phyloP scores from a whole-genome alignment of 2,797 vertebrate genomes.

The Huso huso region DNA sequence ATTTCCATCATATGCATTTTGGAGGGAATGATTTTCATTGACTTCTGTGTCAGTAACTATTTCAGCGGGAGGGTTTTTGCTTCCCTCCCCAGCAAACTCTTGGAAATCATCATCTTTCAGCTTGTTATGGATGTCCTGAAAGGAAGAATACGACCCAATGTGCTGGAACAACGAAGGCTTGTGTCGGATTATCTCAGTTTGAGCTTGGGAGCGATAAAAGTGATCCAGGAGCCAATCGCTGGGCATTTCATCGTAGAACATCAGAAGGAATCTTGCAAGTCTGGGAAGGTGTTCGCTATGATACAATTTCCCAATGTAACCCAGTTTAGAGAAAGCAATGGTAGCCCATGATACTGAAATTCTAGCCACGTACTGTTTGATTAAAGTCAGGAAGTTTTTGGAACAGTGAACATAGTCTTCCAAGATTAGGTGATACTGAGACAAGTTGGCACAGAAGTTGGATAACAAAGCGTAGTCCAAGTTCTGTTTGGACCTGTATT shows the following conservation, averaged over 20 bases:
- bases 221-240: constrained; percentile 8
- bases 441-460: constrained; percentile 17
- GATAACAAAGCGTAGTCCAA: constrained; percentile 18
- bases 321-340: constrained; percentile 16
- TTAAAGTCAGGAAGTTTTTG: constrained; percentile 18
- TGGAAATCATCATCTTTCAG: not conserved
- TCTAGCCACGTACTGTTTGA: not conserved
- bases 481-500: constrained; percentile 17
- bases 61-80: constrained; percentile 15
- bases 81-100: not conserved
- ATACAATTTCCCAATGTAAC: constrained; percentile 20
- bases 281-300: not conserved
- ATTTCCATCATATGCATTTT: not conserved
- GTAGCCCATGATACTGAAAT: not conserved
- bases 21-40: not conserved
- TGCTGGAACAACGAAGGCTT: constrained; percentile 12
- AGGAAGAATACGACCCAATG: not conserved
- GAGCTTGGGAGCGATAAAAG: constrained; percentile 6
- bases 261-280: not conserved
- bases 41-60: constrained; percentile 22
- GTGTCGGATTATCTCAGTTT: rapidly evolving
- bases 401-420: constrained; percentile 10
- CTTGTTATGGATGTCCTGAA: not conserved
- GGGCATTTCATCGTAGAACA: constrained; percentile 18
- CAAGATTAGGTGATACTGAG: constrained; percentile 10